Evolutionary conservation across 2,113 vertebrate genomes (phyloP), one percentile per base, ranked within the genome.

Genomic region (Charina bottae): DNA sequence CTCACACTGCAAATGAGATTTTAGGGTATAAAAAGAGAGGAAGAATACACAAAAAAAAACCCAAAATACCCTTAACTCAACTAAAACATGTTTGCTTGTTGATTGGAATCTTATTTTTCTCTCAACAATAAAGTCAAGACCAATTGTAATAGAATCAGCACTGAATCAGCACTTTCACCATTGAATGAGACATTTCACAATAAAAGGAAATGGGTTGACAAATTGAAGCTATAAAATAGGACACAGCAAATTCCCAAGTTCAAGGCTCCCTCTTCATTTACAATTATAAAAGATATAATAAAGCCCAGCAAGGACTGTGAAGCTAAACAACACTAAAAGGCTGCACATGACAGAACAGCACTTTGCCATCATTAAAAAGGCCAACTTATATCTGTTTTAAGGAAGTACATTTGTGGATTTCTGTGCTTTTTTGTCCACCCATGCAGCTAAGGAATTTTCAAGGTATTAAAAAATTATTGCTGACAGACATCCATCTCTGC

Each of bases 401-500:
- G 46, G 85, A 17, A 91, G 21, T 64, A 90, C 90, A 92, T 95
- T 92, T 90, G 46, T 59, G 54, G 12, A 87, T 93, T 46, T 91
- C 91, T 37, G n/a, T 64, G 24, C 15, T 28, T 17, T 95, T 94
- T 93, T 94, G 92, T 93, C 88, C 78, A 26, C 54, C 85, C 92
- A 21, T 90, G 56, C 88, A 94, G 83, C 90, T 60, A 92, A 26
- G 83, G 26, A 8, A 33, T 89, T 72, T 93, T 93, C 24, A 91
- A 88, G 86, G 59, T 91, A 42, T 90, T 90, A 94, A 72, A 93
- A 96, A 96, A 83, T 83, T 85, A 55, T 91, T 94, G 88, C 93
- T 94, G 87, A 64, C 58, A 62, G 91, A 33, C 93, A 95, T 95
- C 95, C 94, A 95, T 94, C 83, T 89, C 86, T 94, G 90, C 93